Base-by-base conservation (phyloP, 2,797 vertebrate species). In the Pipistrellus pipistrellus region DNA sequence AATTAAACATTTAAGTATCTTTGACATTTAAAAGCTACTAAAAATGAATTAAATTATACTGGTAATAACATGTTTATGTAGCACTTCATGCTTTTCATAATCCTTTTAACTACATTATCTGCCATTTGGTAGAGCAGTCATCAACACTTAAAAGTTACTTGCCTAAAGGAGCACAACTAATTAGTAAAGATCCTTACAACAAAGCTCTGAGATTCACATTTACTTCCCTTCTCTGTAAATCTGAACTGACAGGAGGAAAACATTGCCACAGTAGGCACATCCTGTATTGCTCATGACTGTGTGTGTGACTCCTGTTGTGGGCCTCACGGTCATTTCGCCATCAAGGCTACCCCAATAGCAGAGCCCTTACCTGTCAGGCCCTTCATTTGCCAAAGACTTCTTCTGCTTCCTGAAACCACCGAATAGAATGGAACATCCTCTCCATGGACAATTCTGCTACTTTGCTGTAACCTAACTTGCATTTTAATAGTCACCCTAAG, bases 31-130 rank as follows among this genome's bases (percentile, higher is more conserved):
- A 93, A 89, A 83, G 35, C 55, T 75, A 73, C 8, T 75, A 21
- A 72, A 94, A 89, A 62, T 82, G 23, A 84, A 92, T 85, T 88
- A 73, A 94, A 72, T 53, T 53, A 20, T 73, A 82, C 55, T 68
- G 17, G 55, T 80, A 77, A 76, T 73, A 69, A 75, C 8, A 85
- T 4, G 11, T 77, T 92, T 69, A 69, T 41, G 23, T 32, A 75
- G 38, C 23, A 88, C 18, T 95, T 90, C 44, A 64, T 69, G 46
- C 23, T 92, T 85, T 80, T 82, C 75, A 82, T 35, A 71, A 32
- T 77, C 23, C 44, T 82, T 85, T 46, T 82, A 89, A 78, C 12
- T 51, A 73, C 1, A 4, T 77, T 32, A 13, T 55, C 20, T 57
- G 32, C 38, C 11, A 14, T 23, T 82, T 41, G 4, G 30, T 38